These are phyloP conservation scores for Bedellia somnulentella DNA, from an alignment of 2,888 invertebrate genomes.

Conservation along the genomic window DNA sequence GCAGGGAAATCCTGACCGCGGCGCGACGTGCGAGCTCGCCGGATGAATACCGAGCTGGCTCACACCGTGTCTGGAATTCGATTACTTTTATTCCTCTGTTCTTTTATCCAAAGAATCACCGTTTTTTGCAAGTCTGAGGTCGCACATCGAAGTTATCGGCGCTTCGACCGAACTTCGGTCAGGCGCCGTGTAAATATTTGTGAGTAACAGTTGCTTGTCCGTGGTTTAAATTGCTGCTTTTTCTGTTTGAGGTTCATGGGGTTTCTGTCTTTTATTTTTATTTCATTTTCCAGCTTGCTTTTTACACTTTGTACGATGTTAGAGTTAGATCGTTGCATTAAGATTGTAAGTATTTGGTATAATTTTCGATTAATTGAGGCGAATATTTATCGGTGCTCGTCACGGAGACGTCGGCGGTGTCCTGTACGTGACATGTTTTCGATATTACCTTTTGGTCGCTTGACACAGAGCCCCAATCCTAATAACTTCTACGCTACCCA, in stretches of 20 bases:
- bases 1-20: conserved; percentile 42
- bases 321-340: too few species aligned
- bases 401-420: conserved; percentile 16
- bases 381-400: too few species aligned
- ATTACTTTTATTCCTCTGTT: conserved; percentile 27
- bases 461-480: too few species aligned
- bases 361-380: too few species aligned
- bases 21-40: conserved; percentile 23
- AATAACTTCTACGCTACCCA: too few species aligned
- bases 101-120: conserved; percentile 8
- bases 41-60: conserved; percentile 21
- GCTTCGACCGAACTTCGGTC: conserved; percentile 36
- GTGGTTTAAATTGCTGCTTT: conserved; percentile 11
- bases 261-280: too few species aligned
- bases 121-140: conserved; percentile 34
- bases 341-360: too few species aligned
- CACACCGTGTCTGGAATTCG: conserved; percentile 38
- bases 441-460: conserved; percentile 5
- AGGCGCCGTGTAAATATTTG: conserved; percentile 43
- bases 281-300: too few species aligned
- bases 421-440: conserved; percentile 32
- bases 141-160: conserved; percentile 28
- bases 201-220: conserved; percentile 31
- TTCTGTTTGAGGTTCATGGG: conserved; percentile 26
- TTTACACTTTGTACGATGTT: too few species aligned